Base-by-base conservation (phyloP, 1,140 invertebrate species). In the Anoplolepis gracilipes region DNA sequence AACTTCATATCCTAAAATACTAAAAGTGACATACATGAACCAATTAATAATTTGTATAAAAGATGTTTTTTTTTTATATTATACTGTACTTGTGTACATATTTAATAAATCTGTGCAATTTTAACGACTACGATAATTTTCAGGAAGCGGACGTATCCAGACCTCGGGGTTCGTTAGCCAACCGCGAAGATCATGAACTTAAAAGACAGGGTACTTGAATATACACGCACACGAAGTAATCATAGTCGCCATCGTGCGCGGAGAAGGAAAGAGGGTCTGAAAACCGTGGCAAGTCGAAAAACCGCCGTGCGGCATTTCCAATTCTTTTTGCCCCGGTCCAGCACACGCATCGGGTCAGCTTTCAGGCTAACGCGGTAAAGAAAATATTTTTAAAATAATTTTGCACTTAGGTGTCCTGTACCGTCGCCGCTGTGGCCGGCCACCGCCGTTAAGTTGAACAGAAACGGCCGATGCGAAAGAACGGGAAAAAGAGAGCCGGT, bases 331-430 rank as follows among this genome's bases (percentile, higher is more conserved):
- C 87, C 49, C 57, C 53, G 75, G 82, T 46, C 85, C 86, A 55
- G 84, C 61, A 65, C 84, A 87, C 85, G 90, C 91, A 89, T 85
- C 73, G 85, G 93, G 92, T 94, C 91, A 93, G 92, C 93, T 94
- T 93, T 94, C 92, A 92, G 87, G 89, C 65, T 95, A 95, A 95
- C 91, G 88, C 11, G 92, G 92, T 95, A 94, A 94, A 92, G 92
- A 93, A 94, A 95, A 95, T 94, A 93, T 95, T 95, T 95, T 94
- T 89, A 94, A 95, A 95, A 94, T 93, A 93, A 95, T 94, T 93
- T 94, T 92, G 90, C 92, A 94, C 93, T 94, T 93, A 94, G 85
- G 90, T 92, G 79, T n/a, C 19, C 64, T 78, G 19, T 25, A 30
- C 25, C 28, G 25, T 36, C 36, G 36, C 13, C 53, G 62, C 64